Conservation (phyloP, 2,888 invertebrate species). For the Epinotia bilunana region DNA sequence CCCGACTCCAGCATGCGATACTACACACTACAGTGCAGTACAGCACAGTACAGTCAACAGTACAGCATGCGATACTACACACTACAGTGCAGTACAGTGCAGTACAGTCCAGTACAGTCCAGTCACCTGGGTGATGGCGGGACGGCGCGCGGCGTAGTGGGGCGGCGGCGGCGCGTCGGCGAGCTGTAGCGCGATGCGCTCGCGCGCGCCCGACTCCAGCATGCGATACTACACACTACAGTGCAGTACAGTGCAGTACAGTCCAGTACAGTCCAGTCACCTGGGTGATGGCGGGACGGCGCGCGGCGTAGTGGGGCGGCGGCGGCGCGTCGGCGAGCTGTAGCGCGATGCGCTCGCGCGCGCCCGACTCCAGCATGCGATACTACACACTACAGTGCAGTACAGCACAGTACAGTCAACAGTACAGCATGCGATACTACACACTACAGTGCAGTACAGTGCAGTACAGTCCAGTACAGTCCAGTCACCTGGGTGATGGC, state of each 20-base stretch:
- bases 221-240: constrained; percentile 87
- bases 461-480: no score
- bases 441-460: no score
- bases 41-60: background rate
- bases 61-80: no score
- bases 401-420: background rate
- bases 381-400: constrained; percentile 72
- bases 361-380: constrained; percentile 83
- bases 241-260: constrained; percentile 60
- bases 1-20: constrained; percentile 87
- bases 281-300: background rate
- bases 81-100: no score
- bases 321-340: constrained; percentile 93
- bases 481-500: constrained; percentile 33
- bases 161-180: constrained; percentile 90
- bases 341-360: constrained; percentile 92
- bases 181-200: constrained; percentile 91
- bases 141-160: constrained; percentile 83
- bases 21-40: no score
- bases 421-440: no score
- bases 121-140: constrained; percentile 32
- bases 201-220: constrained; percentile 92
- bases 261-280: no score
- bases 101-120: no score
- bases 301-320: constrained; percentile 85